Conservation (phyloP, 2,888 invertebrate genomes). For the Apomyelois bistriatella region DNA sequence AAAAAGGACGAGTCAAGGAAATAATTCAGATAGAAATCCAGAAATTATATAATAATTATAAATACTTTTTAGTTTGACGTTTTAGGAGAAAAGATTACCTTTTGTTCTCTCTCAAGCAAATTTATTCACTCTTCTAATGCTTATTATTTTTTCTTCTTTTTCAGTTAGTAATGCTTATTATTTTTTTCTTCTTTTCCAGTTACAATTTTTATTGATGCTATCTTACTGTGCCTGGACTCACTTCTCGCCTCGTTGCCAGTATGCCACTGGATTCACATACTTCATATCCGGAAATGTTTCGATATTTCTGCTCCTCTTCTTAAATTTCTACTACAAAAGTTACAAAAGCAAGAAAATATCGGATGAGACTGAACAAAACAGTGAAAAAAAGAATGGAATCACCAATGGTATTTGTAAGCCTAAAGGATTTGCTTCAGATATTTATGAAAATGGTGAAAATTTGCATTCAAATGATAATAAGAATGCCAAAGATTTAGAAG, state of each 20-base stretch:
- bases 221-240: slow-evolving; percentile 79
- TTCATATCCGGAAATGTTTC: slow-evolving; percentile 77
- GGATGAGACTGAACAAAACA: slow-evolving; percentile 42
- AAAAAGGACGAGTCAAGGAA: no score
- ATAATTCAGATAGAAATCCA: no score
- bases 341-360: slow-evolving; percentile 63
- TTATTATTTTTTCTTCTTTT: background rate
- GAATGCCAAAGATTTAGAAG: slow-evolving; percentile 39
- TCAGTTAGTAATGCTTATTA: background rate
- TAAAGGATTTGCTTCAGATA: slow-evolving; percentile 31
- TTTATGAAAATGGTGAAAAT: slow-evolving; percentile 34
- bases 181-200: slow-evolving; percentile 52
- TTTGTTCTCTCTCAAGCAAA: no score
- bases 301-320: slow-evolving; percentile 83
- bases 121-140: no score
- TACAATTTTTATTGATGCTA: slow-evolving; percentile 84
- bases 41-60: no score
- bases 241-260: slow-evolving; percentile 80
- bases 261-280: slow-evolving; percentile 79
- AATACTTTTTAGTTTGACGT: no score
- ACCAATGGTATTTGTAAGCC: slow-evolving; percentile 25
- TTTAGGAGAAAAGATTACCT: no score
- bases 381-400: slow-evolving; percentile 34
- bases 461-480: slow-evolving; percentile 38
- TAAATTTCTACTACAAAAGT: slow-evolving; percentile 82